These are phyloP conservation scores for Lycophotia porphyrea DNA, from an alignment of 2,888 invertebrate species.

Conservation along the genomic window DNA sequence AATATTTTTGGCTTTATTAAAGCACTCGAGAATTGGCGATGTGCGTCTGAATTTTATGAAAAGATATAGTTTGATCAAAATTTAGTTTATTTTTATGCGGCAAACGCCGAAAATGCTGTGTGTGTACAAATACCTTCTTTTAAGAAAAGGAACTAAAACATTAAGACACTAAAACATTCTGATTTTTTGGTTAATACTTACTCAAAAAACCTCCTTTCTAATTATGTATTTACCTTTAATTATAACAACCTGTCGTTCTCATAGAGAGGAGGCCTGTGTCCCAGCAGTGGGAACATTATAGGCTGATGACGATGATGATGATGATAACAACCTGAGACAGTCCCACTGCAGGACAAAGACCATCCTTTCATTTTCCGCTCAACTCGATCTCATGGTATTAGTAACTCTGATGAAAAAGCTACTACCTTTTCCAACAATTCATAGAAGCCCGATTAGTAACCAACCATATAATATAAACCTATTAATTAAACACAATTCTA, in stretches of 20 bases:
- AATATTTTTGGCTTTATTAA: background rate
- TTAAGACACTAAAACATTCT: background rate
- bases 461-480: background rate
- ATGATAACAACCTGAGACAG: background rate
- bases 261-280: too few species aligned
- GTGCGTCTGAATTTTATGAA: background rate
- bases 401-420: background rate
- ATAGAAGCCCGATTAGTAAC: background rate
- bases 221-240: too few species aligned
- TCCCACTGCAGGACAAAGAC: background rate
- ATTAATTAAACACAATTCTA: slow-evolving; percentile 1
- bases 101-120: background rate
- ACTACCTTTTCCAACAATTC: background rate
- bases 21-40: background rate
- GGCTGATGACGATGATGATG: too few species aligned
- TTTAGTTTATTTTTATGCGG: background rate
- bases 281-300: too few species aligned
- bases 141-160: background rate
- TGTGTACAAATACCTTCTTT: background rate
- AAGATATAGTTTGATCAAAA: background rate
- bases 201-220: background rate
- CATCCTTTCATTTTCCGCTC: background rate
- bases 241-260: too few species aligned
- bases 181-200: background rate
- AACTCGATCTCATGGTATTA: background rate